These are phyloP conservation scores for Magallana gigas DNA, from an alignment of 1,140 invertebrate species.

Conservation along the genomic window DNA sequence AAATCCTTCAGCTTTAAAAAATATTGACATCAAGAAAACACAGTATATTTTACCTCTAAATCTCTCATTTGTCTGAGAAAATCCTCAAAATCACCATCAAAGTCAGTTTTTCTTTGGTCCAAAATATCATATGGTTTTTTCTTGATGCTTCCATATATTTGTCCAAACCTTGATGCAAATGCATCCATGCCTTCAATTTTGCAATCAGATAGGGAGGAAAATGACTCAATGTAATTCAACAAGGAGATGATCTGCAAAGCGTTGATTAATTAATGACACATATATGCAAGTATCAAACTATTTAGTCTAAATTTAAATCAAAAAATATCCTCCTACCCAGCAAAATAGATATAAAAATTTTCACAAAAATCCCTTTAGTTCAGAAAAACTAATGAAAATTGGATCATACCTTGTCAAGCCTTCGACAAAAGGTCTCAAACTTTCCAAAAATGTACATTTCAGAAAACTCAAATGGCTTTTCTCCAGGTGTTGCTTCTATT, in stretches of 20 bases:
- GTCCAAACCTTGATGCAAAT: conserved; percentile 65
- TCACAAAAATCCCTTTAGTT: too few relatives aligned
- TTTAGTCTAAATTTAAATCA: too few relatives aligned
- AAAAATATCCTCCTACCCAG: too few relatives aligned
- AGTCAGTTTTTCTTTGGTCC: conserved; percentile 91
- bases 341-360: too few relatives aligned
- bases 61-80: conserved; percentile 88
- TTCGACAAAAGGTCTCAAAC: conserved; percentile 93
- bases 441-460: conserved; percentile 98
- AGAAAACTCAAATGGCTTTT: conserved; percentile 90
- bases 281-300: too few relatives aligned
- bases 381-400: too few relatives aligned
- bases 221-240: conserved; percentile 92
- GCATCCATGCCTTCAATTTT: conserved; percentile 87
- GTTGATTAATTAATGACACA: too few relatives aligned
- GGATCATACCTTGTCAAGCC: conserved; percentile 84
- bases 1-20: too few relatives aligned
- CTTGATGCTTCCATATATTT: conserved; percentile 82
- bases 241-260: conserved; percentile 86
- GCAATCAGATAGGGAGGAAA: conserved; percentile 88
- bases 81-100: conserved; percentile 89
- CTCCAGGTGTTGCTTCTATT: conserved; percentile 80
- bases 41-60: conserved; percentile 77
- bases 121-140: conserved; percentile 93
- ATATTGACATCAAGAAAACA: too few relatives aligned